These are phyloP conservation scores for Leuctra nigra DNA, from an alignment of 2,888 invertebrate species.

Conservation along the genomic window DNA sequence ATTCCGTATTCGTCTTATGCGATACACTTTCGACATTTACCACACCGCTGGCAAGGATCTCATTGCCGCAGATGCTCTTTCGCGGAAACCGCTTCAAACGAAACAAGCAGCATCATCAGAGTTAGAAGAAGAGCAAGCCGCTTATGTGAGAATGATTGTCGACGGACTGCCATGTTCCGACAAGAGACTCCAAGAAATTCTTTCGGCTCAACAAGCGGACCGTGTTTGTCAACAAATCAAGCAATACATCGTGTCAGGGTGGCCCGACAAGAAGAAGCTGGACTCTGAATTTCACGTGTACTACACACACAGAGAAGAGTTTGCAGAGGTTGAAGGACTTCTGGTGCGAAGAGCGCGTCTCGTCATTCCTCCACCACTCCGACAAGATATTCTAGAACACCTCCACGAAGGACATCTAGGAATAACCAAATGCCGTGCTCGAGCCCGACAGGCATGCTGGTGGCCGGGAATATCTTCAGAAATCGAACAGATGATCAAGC, in stretches of 20 bases:
- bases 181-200: neutral
- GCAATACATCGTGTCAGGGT: neutral
- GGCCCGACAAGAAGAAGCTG: neutral
- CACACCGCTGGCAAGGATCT: constrained; percentile 6
- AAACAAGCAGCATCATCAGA: neutral
- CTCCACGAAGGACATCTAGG: too few relatives aligned
- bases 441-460: too few relatives aligned
- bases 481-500: too few relatives aligned
- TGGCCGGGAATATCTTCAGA: too few relatives aligned
- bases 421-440: too few relatives aligned
- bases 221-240: neutral
- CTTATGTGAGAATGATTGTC: neutral
- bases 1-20: neutral
- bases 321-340: too few relatives aligned
- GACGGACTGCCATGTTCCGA: too few relatives aligned
- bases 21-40: neutral
- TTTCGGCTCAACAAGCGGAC: neutral
- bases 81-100: neutral
- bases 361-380: too few relatives aligned
- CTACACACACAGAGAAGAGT: too few relatives aligned
- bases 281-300: too few relatives aligned
- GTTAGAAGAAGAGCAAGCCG: neutral
- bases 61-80: constrained; percentile 1
- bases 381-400: too few relatives aligned
- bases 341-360: too few relatives aligned